phyloP scores from a whole-genome alignment of 2,797 vertebrate species.

The Poeciliopsis infans region DNA sequence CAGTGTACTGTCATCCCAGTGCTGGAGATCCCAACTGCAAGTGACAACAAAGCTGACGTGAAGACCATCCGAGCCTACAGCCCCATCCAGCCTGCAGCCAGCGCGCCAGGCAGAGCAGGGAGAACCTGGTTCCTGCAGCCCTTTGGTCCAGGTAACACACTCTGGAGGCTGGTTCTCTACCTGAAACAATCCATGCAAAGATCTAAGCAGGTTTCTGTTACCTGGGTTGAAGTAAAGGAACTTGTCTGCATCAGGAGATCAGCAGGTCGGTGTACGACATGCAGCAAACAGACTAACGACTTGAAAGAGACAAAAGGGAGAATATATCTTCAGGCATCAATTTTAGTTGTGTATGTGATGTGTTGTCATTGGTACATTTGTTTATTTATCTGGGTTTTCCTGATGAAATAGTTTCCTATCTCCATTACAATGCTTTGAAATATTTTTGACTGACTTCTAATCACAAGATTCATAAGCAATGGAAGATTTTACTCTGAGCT shows the following conservation, averaged over 20 bases:
- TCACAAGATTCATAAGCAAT: background rate
- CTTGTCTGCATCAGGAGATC: background rate
- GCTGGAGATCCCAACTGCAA: constrained; percentile 90
- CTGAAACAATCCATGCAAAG: background rate
- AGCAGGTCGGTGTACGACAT: background rate
- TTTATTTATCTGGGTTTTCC: no score
- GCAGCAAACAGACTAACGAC: background rate
- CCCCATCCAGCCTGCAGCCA: constrained; percentile 87
- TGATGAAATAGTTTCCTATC: background rate
- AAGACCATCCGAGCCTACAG: constrained; percentile 94
- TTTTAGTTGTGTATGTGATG: background rate
- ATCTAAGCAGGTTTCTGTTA: background rate
- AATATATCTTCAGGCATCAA: background rate
- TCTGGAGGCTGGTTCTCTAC: background rate
- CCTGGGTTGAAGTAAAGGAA: background rate
- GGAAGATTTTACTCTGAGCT: background rate
- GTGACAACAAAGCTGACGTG: constrained; percentile 91
- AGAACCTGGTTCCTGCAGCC: constrained; percentile 98
- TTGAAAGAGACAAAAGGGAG: background rate
- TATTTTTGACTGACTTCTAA: background rate
- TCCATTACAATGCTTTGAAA: background rate
- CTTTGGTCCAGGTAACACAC: constrained; percentile 88
- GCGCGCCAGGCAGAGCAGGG: constrained; percentile 84
- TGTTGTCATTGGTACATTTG: no score
- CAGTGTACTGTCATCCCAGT: constrained; percentile 95